These are phyloP conservation scores for Acanthococcus lagerstroemiae DNA, from an alignment of 2,888 invertebrate genomes.

Conservation along the genomic window DNA sequence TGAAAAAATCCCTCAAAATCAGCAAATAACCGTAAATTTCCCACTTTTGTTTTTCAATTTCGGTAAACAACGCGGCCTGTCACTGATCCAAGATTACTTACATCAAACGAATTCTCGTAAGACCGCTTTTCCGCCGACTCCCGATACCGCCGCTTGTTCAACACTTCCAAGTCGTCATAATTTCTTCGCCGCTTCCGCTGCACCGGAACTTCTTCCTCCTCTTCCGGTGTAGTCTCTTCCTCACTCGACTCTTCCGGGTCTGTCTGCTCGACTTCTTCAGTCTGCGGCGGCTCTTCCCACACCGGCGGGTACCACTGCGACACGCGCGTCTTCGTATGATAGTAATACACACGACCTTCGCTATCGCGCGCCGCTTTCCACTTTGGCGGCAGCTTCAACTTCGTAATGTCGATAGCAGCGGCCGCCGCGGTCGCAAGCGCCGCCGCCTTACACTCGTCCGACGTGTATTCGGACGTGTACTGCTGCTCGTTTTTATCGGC, in stretches of 20 bases:
- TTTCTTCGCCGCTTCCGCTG: not conserved
- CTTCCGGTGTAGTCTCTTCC: slow-evolving; percentile 32
- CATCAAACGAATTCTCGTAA: not conserved
- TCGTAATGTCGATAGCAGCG: not conserved
- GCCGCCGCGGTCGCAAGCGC: not conserved
- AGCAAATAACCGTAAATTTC: too few species aligned
- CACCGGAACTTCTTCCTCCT: slow-evolving; percentile 38
- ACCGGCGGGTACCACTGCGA: slow-evolving; percentile 66
- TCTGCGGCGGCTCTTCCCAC: slow-evolving; percentile 20
- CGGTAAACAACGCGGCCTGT: too few species aligned
- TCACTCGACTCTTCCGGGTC: slow-evolving; percentile 19
- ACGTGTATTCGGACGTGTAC: not conserved
- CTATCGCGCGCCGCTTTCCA: slow-evolving; percentile 80
- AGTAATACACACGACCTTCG: slow-evolving; percentile 82
- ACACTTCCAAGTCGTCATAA: not conserved
- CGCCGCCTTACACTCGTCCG: not conserved
- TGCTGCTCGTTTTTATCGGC: not conserved
- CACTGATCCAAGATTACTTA: too few species aligned
- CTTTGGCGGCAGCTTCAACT: slow-evolving; percentile 55
- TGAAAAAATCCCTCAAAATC: too few species aligned
- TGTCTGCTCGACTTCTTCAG: slow-evolving; percentile 35
- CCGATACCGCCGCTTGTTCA: not conserved
- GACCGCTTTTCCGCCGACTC: not conserved
- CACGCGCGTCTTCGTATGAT: slow-evolving; percentile 66
- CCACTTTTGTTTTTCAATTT: too few species aligned